Evolutionary conservation across 2,797 vertebrate genomes (phyloP), one percentile per base, ranked within the genome.

Genomic region (Caiman crocodilus): DNA sequence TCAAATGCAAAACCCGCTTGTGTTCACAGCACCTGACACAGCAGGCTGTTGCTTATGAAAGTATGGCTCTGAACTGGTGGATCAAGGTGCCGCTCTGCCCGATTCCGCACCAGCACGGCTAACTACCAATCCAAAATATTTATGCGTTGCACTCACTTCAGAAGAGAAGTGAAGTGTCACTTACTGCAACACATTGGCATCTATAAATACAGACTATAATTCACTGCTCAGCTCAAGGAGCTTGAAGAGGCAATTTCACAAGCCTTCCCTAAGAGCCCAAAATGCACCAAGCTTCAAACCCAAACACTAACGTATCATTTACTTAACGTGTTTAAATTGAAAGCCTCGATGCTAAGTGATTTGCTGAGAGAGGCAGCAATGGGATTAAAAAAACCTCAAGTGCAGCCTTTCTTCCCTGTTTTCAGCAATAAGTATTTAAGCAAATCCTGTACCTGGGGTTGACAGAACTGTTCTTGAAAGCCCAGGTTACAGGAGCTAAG

Each of bases 401-500:
- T 0, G 4, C 55, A 87, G 64, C 16, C 28, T 23, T 10, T n/a
- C 30, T 65, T 12, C 8, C 32, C 7, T 3, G n/a, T 6, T 32
- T 14, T 71, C 23, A 56, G 26, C 74, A 16, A 17, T 16, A 55
- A 6, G 55, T 55, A 20, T n/a, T 23, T 28, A 30, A 25, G 55
- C 30, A 81, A 58, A 64, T 26, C 9, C 61, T 25, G 11, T 74
- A 59, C 23, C n/a, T 16, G 17, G 61, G 64, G n/a, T 23, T 5
- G 23, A 21, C 32, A 25, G 56, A 30, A 9, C 58, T 9, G 2
- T 58, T 7, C 10, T 9, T 26, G n/a, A 30, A 32, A 21, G 59
- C 65, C 30, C 67, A 60, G 3, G 0, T 1, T 4, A 1, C 14
- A 3, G 1, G 7, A 5, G n/a, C 16, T 11, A 61, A 4, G 30